These are phyloP conservation scores for Oryzias dopingdopingensis DNA, from an alignment of 2,797 vertebrate genomes.

Conservation along the genomic window DNA sequence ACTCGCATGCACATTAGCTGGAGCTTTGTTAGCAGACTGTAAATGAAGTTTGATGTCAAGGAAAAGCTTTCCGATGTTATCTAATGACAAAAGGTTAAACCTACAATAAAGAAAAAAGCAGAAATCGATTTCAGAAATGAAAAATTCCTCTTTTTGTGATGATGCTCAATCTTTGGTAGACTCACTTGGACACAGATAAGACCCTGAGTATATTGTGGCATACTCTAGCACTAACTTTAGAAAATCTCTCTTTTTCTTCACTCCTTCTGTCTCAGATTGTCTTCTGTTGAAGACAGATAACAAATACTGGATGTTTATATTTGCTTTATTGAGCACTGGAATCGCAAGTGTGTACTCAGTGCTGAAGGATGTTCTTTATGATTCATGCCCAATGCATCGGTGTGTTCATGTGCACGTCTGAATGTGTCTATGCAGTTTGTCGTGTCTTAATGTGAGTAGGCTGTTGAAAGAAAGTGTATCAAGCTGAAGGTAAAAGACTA, in stretches of 20 bases:
- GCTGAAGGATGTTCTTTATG: constrained; percentile 64
- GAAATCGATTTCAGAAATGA: not conserved
- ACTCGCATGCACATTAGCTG: too few species aligned
- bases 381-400: constrained; percentile 35
- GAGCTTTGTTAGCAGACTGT: too few species aligned
- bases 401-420: not conserved
- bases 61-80: too few species aligned
- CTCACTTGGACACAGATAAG: not conserved
- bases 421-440: constrained; percentile 18
- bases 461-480: constrained; percentile 43
- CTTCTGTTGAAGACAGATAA: constrained; percentile 73
- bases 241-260: constrained; percentile 6
- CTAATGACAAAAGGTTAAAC: too few species aligned
- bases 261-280: constrained; percentile 50
- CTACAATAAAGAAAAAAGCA: not conserved
- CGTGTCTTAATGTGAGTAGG: constrained; percentile 35
- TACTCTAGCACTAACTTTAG: not conserved
- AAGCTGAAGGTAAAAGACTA: constrained; percentile 29
- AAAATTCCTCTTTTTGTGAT: too few species aligned
- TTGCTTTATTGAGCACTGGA: constrained; percentile 74
- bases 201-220: constrained; percentile 1
- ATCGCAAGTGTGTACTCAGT: constrained; percentile 63
- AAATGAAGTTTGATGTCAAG: too few species aligned
- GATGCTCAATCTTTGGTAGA: too few species aligned
- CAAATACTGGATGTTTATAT: constrained; percentile 64